phyloP scores from a whole-genome alignment of 1,140 invertebrate species.

The Notospermus geniculatus region DNA sequence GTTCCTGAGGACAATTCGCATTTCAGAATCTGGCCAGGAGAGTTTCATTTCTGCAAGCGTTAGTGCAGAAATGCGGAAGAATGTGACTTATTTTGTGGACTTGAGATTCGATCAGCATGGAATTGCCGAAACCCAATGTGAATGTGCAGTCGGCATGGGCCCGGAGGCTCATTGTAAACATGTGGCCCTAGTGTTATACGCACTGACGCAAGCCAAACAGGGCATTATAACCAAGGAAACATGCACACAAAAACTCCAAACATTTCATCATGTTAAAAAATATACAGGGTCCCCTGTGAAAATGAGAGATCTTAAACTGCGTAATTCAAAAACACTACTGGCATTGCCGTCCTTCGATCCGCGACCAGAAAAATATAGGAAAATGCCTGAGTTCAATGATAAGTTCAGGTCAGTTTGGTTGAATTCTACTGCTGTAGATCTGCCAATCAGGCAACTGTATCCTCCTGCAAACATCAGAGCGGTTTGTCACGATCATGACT shows the following conservation, averaged over 20 bases:
- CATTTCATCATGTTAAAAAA: constrained; percentile 23
- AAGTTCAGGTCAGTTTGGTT: too few species aligned
- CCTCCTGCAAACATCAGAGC: too few species aligned
- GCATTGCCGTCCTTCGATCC: too few species aligned
- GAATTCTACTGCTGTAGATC: too few species aligned
- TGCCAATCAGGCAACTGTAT: too few species aligned
- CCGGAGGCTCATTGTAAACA: constrained; percentile 31
- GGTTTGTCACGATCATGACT: too few species aligned
- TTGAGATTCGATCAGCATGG: constrained; percentile 18
- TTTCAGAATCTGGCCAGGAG: neutral
- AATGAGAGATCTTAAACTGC: constrained; percentile 14
- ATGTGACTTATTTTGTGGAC: constrained; percentile 23
- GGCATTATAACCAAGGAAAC: constrained; percentile 18
- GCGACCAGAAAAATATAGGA: too few species aligned
- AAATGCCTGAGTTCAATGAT: too few species aligned
- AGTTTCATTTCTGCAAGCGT: neutral
- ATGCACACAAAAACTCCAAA: constrained; percentile 29
- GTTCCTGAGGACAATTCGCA: neutral
- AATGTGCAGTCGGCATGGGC: constrained; percentile 30
- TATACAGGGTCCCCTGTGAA: constrained; percentile 25
- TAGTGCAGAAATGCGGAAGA: constrained; percentile 27
- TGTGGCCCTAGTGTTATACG: constrained; percentile 22
- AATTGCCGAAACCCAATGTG: constrained; percentile 27
- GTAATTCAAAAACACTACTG: too few species aligned
- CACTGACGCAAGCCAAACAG: constrained; percentile 11